Conservation (phyloP, 2,113 vertebrate genomes). For the Pachyramphus minor region DNA sequence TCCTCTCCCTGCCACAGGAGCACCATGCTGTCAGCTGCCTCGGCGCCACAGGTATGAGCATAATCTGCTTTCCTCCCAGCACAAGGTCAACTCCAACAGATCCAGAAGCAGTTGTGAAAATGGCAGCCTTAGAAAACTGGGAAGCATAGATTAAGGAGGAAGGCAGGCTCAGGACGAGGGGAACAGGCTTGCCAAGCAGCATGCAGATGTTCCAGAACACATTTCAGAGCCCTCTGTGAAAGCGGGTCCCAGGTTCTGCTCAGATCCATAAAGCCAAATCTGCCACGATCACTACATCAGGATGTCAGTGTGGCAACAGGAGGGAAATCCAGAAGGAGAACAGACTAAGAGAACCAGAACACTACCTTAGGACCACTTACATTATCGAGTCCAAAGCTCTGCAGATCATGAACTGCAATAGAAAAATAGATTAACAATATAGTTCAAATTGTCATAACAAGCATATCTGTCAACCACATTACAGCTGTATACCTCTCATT, state of each 20-base stretch:
- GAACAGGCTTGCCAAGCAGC: neutral
- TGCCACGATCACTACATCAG: neutral
- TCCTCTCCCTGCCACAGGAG: neutral
- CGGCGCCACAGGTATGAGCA: neutral
- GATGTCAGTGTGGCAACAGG: neutral
- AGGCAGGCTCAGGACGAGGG: neutral
- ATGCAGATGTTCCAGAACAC: neutral
- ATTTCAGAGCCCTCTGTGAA: neutral
- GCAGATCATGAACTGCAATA: constrained; percentile 92
- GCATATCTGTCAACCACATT: neutral
- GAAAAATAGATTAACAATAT: constrained; percentile 35
- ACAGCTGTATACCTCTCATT: neutral
- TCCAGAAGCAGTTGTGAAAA: neutral
- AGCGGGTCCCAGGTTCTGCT: neutral
- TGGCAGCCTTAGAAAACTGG: neutral
- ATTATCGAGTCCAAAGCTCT: constrained; percentile 97
- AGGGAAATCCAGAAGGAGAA: neutral
- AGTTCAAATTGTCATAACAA: neutral
- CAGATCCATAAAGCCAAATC: neutral
- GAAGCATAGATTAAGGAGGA: neutral
- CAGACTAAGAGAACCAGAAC: neutral
- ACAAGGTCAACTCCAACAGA: neutral
- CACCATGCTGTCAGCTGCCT: neutral
- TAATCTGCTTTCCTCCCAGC: neutral
- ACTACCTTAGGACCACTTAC: constrained; percentile 73